phyloP scores from a whole-genome alignment of 2,888 invertebrate species.

The Cordilura impudica region DNA sequence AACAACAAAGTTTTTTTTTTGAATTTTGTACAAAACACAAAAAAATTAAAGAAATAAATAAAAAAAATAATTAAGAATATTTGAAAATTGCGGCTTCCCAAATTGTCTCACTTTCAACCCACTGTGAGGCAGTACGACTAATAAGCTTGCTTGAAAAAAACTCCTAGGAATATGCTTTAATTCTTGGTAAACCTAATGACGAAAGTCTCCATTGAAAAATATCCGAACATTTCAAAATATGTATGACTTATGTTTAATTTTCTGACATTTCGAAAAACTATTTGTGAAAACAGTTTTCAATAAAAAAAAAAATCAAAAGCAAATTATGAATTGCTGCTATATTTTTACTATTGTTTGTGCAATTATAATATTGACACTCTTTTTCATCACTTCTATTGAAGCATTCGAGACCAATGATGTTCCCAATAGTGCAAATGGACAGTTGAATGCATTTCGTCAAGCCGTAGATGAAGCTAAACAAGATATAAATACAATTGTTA shows the following conservation, averaged over 20 bases:
- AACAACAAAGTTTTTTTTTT: too few species aligned
- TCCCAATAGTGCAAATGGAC: slow-evolving; percentile 16
- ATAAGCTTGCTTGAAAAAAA: background rate
- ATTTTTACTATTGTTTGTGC: slow-evolving; percentile 23
- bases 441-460: slow-evolving; percentile 66
- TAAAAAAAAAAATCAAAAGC: background rate
- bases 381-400: background rate
- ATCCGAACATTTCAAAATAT: background rate
- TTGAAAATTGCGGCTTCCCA: too few species aligned
- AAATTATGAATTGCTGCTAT: slow-evolving; percentile 19
- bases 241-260: background rate
- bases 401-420: background rate
- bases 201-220: background rate
- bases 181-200: background rate
- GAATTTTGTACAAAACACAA: too few species aligned
- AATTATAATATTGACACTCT: background rate
- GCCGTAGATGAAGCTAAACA: slow-evolving; percentile 64
- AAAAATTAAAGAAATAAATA: too few species aligned
- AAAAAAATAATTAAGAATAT: too few species aligned
- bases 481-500: slow-evolving; percentile 62
- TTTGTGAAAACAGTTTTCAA: background rate
- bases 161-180: background rate
- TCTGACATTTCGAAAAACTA: background rate
- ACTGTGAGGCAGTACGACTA: too few species aligned
- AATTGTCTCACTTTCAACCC: too few species aligned